Evolutionary conservation across 2,797 vertebrate species (phyloP).

Genomic region (Protosalanx chinensis): DNA sequence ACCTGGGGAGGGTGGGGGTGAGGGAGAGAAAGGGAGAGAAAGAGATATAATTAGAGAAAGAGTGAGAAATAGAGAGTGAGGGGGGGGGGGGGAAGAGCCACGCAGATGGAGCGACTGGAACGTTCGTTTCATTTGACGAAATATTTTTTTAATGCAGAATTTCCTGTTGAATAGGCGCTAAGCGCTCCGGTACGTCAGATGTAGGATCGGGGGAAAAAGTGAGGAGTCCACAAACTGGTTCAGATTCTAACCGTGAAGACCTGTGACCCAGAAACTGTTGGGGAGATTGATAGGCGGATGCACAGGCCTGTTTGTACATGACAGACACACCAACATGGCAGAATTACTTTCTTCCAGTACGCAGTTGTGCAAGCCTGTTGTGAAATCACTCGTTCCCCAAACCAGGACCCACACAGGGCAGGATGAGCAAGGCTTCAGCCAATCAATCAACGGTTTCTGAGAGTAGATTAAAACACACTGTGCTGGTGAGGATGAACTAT

Average conservation of each 20-base stretch:
- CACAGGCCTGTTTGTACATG: slow-evolving; percentile 41
- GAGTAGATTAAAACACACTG: background rate
- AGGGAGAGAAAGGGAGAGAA: slow-evolving; percentile 25
- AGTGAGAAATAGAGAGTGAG: background rate
- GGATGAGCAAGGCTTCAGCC: slow-evolving; percentile 6
- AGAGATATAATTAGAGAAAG: background rate
- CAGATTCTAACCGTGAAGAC: background rate
- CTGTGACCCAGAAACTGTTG: slow-evolving; percentile 7
- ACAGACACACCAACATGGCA: slow-evolving; percentile 5
- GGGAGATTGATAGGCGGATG: slow-evolving; percentile 1
- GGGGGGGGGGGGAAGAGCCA: background rate
- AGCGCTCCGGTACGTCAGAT: slow-evolving; percentile 37
- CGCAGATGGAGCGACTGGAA: slow-evolving; percentile 8
- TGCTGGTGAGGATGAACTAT: background rate
- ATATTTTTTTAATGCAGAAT: slow-evolving; percentile 20
- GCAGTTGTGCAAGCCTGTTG: slow-evolving; percentile 18
- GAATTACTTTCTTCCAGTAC: slow-evolving; percentile 6
- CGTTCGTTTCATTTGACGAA: slow-evolving; percentile 29
- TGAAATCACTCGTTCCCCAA: slow-evolving; percentile 22
- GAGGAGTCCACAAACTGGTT: slow-evolving; percentile 44
- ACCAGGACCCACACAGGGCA: background rate
- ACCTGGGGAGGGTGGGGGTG: background rate
- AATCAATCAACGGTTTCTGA: slow-evolving; percentile 32
- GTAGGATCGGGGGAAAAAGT: background rate
- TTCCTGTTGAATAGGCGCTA: slow-evolving; percentile 27